Percentiles rank a stretch among this genome's conserved stretches.
These are phyloP conservation scores for Entelurus aequoreus DNA, from an alignment of 2,113 vertebrate species.

Conservation along the genomic window DNA sequence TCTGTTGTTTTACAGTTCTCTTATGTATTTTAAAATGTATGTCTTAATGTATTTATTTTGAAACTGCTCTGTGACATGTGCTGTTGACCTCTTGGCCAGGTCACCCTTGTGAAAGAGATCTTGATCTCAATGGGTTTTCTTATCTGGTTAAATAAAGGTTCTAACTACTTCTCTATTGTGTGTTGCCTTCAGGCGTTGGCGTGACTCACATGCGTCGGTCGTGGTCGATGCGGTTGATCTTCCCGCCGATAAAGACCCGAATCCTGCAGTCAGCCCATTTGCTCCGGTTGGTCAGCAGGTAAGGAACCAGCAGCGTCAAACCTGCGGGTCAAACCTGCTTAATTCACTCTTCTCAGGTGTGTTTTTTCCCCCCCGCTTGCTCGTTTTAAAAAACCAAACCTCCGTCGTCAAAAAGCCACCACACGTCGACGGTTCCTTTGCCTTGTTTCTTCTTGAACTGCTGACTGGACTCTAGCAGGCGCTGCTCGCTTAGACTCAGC, in stretches of 20 bases:
- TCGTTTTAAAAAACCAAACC: conserved; percentile 60
- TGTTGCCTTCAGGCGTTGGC: no score
- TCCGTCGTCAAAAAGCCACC: conserved; percentile 99
- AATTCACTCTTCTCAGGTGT: not conserved
- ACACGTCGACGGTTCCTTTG: conserved; percentile 94
- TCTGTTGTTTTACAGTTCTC: no score
- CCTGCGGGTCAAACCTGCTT: conserved; percentile 57
- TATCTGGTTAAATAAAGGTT: no score
- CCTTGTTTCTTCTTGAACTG: conserved; percentile 94
- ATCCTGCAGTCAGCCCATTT: conserved; percentile 76
- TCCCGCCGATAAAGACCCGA: conserved; percentile 74
- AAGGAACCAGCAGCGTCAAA: conserved; percentile 91
- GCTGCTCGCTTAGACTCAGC: conserved; percentile 84
- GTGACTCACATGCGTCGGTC: conserved; percentile 91
- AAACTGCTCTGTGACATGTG: no score
- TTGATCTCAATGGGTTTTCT: no score
- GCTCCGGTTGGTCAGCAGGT: conserved; percentile 86
- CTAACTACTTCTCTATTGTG: no score
- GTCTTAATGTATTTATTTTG: no score
- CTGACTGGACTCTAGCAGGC: conserved; percentile 83
- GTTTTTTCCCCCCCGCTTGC: not conserved
- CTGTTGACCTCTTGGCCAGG: no score
- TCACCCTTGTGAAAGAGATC: no score
- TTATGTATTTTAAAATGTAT: no score
- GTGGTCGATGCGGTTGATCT: conserved; percentile 97